Evolutionary conservation across 1,140 invertebrate species (phyloP), one percentile per base, ranked within the genome.

Genomic region (Phortica variegata): DNA sequence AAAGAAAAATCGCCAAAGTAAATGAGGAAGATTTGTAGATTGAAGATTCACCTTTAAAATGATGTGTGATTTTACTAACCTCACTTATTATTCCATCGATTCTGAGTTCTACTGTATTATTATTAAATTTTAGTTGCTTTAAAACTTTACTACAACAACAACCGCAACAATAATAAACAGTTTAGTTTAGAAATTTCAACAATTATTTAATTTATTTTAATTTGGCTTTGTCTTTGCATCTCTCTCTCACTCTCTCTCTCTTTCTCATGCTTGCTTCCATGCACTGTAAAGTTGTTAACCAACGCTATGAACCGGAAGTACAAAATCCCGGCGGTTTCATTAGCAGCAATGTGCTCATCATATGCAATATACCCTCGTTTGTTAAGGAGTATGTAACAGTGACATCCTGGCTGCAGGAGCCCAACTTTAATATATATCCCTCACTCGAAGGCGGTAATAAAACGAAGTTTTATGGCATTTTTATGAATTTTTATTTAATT

Each of bases 261-360:
- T 29, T 29, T 12, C 26, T 29, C 6, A 29, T 29, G 26, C 12
- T 29, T n/a, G n/a, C n/a, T n/a, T n/a, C n/a, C n/a, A n/a, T n/a
- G n/a, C n/a, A n/a, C n/a, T n/a, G n/a, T n/a, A n/a, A 81, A 92
- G 89, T 91, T 58, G 84, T 91, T 49, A 82, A 86, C 26, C 87
- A 88, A 60, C 81, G 83, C 12, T 91, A 89, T 75, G 87, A 86
- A 61, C 85, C 90, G 15, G 81, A 85, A 52, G 84, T 87, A 18
- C 84, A 86, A 75, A 84, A 85, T 54, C 77, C 84, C 19, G 81
- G 82, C 31, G 86, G 85, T 18, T 83, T 86, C 38, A 79, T 85
- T 58, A 88, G 88, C 29, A 88, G 87, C 65, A 90, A 89, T 5
- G 88, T 90, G 3, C 81, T 92, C n/a, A 81, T 91, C 26, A 84